Evolutionary conservation across 2,113 vertebrate species (phyloP), one percentile per base, ranked within the genome.

Genomic region (Spheniscus mendiculus): DNA sequence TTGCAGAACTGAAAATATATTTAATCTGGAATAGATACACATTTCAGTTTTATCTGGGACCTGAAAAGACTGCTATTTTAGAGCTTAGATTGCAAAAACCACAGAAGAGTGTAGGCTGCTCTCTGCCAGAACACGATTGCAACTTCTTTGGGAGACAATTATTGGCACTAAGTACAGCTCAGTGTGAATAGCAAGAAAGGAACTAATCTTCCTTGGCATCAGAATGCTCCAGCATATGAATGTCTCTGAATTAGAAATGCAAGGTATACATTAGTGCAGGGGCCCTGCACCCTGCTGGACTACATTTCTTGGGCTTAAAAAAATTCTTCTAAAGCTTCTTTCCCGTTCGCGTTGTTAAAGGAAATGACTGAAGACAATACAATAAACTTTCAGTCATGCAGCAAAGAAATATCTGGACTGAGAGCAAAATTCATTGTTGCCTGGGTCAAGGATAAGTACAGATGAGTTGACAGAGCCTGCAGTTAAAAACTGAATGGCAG

Each of bases 291-390:
- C 9, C 72, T 45, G 25, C 44, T 89, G 49, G 56, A 58, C 87
- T 69, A 36, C 44, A 65, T 89, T 80, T 80, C 66, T 83, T 45
- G 5, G 27, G 9, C 22, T 94, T 83, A 90, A 96, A 90, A 79
- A 85, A 77, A 15, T 19, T 62, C 40, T 87, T 87, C 30, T 63
- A 66, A 84, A 96, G 49, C 77, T 78, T 95, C 72, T 91, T 92
- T 90, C 70, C 53, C 30, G 3, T 94, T 72, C 3, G 4, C 19
- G 32, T 92, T 71, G 30, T 53, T 96, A 84, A 87, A 93, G 93
- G 91, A 97, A 96, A 89, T 90, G 3, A 66, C 89, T 87, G 66
- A 94, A 79, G 70, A 69, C 53, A 90, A 58, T 80, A 77, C 42
- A 94, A 70, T 90, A 97, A 96, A 93, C 49, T 76, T 84, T 69